Evolutionary conservation across 2,797 vertebrate species (phyloP).

Genomic region (Melanotaenia parkinsoni): DNA sequence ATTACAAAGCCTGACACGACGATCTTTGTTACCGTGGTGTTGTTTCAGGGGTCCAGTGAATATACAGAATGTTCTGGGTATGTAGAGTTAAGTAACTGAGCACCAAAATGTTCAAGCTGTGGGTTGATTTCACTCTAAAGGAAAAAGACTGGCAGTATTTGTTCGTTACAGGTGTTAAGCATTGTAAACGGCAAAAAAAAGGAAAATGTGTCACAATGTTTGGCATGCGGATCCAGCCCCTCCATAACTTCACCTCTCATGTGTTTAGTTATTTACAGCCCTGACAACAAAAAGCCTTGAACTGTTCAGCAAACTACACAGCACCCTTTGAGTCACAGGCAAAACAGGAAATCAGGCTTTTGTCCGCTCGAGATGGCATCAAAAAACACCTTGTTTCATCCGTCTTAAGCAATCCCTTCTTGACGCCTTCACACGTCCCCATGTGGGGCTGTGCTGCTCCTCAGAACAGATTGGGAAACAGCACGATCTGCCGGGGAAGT

Average conservation of each 20-base stretch:
- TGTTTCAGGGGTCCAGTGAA: slow-evolving; percentile 74
- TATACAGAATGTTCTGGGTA: slow-evolving; percentile 53
- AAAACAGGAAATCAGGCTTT: slow-evolving; percentile 85
- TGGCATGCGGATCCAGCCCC: slow-evolving; percentile 61
- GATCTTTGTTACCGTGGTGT: slow-evolving; percentile 72
- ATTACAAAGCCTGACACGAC: slow-evolving; percentile 76
- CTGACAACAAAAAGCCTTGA: slow-evolving; percentile 77
- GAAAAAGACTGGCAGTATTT: slow-evolving; percentile 41
- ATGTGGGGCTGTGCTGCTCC: slow-evolving; percentile 79
- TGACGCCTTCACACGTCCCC: slow-evolving; percentile 83
- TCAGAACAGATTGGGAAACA: slow-evolving; percentile 87
- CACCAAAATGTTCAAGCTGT: slow-evolving; percentile 34
- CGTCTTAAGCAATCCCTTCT: slow-evolving; percentile 88
- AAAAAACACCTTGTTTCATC: slow-evolving; percentile 84
- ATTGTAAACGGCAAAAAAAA: slow-evolving; percentile 40
- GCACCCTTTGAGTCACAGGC: slow-evolving; percentile 78
- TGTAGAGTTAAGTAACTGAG: slow-evolving; percentile 36
- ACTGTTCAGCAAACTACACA: slow-evolving; percentile 80
- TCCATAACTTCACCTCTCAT: slow-evolving; percentile 69
- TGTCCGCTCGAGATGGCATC: slow-evolving; percentile 83
- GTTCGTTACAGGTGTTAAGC: slow-evolving; percentile 63
- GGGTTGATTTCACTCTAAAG: slow-evolving; percentile 22
- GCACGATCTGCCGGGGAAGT: slow-evolving; percentile 83
- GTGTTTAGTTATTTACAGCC: slow-evolving; percentile 81
- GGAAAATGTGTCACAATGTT: slow-evolving; percentile 50